A percentile compares a stretch with the other conserved stretches of the same genome.
phyloP scores from a whole-genome alignment of 2,888 invertebrate genomes.

The Heliconius hortense region DNA sequence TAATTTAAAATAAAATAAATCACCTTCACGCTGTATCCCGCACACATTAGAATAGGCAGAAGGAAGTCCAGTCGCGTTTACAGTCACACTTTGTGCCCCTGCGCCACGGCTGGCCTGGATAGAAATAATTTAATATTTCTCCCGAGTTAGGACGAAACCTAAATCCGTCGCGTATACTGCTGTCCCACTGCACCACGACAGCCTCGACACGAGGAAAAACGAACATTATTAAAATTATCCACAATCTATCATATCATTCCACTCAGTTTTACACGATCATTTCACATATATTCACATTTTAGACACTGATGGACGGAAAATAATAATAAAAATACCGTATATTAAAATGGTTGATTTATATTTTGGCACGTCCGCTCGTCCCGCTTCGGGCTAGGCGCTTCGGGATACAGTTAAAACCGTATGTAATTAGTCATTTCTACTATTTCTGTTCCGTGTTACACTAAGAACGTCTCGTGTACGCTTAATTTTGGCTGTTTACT shows the following conservation, averaged over 20 bases:
- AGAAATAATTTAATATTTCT: no score
- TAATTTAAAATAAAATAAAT: no score
- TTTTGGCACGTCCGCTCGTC: slow-evolving; percentile 25
- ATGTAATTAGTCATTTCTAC: slow-evolving; percentile 19
- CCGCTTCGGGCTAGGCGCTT: slow-evolving; percentile 1
- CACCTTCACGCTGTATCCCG: no score
- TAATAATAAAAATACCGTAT: slow-evolving; percentile 11
- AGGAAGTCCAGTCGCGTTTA: no score
- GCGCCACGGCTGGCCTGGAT: no score
- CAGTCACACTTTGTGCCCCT: no score
- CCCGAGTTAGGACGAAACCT: no score
- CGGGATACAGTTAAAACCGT: slow-evolving; percentile 7
- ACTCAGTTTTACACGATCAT: background rate
- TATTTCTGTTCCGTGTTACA: slow-evolving; percentile 3
- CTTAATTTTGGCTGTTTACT: background rate
- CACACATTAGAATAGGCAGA: no score
- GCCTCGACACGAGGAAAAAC: no score
- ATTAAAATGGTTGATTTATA: slow-evolving; percentile 23
- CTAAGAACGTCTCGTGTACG: slow-evolving; percentile 4
- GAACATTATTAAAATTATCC: background rate
- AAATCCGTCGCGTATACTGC: no score
- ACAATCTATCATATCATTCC: background rate
- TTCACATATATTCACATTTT: background rate
- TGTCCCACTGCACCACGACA: no score
- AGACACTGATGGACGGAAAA: slow-evolving; percentile 14